Conservation (phyloP, 2,797 vertebrate species). For the Morelia viridis region DNA sequence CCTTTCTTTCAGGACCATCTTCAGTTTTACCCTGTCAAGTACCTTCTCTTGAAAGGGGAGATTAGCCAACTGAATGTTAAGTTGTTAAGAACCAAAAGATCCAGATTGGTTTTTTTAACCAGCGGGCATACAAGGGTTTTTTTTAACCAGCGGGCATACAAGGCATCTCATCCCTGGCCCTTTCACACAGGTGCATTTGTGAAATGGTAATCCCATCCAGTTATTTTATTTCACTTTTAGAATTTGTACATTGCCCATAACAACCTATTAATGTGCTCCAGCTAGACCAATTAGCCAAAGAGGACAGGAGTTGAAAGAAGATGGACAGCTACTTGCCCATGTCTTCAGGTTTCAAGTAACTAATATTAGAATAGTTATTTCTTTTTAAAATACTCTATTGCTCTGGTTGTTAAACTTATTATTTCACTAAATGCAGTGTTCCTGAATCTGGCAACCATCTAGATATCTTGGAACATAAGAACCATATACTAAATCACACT, state of each 20-base stretch:
- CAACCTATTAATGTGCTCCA: background rate
- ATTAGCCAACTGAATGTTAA: background rate
- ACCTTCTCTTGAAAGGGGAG: background rate
- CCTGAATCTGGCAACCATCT: background rate
- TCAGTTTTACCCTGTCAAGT: background rate
- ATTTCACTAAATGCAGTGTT: background rate
- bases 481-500: background rate
- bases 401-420: background rate
- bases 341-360: background rate
- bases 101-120: background rate
- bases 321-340: background rate
- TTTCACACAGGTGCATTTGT: background rate
- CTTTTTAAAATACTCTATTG: background rate
- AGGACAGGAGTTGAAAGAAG: background rate
- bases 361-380: background rate
- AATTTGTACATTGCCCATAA: background rate
- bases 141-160: background rate
- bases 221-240: background rate
- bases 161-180: background rate
- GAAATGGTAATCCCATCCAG: background rate
- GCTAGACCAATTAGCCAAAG: background rate
- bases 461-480: background rate
- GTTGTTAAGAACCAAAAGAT: background rate
- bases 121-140: background rate
- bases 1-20: background rate